Base-by-base conservation (phyloP, 2,113 vertebrate species). In the Sisor rabdophorus region DNA sequence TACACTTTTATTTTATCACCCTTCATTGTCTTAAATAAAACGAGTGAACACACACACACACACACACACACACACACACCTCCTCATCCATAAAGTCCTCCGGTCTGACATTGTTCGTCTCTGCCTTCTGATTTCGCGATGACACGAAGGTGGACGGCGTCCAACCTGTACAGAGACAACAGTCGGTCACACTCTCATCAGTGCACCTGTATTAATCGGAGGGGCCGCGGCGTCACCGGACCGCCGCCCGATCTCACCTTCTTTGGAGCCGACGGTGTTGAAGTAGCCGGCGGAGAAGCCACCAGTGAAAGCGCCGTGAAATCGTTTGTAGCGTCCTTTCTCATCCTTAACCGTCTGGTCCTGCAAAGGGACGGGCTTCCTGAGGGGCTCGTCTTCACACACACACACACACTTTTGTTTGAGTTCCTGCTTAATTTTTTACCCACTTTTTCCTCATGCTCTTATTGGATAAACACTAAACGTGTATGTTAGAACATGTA, bases 51-150 rank as follows among this genome's bases (percentile, higher is more conserved):
- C 12, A 32, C 32, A 26, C 40, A 56, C 40, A 60, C 97, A 54
- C 3, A 81, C 81, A 85, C 76, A 12, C 6, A 8, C 17, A 80
- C 0, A 54, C 2, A 69, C 55, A 53, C 80, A 98, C 97, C 93
- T 99, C 97, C 74, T 98, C 96, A 70, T 99, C 97, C 97, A 99
- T 99, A 82, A 98, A 99, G 73, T 99, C 96, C 79, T 98, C 95
- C 0, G 96, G 95, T 55, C 91, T 88, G 77, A 87, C 81, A 72
- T 87, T 1, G 0, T 90, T 89, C 75, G 82, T 93, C 13, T 91
- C 95, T 32, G 93, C 93, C 86, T 95, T 96, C 79, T 95, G 95
- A 79, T 97, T 93, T 61, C 96, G 90, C 8, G 97, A 96, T 1
- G 97, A 99, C 20, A 96, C 84, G 72, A 97, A 98, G 13, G 93